These are phyloP conservation scores for Andrena camellia DNA, from an alignment of 2,888 invertebrate species.

Conservation along the genomic window DNA sequence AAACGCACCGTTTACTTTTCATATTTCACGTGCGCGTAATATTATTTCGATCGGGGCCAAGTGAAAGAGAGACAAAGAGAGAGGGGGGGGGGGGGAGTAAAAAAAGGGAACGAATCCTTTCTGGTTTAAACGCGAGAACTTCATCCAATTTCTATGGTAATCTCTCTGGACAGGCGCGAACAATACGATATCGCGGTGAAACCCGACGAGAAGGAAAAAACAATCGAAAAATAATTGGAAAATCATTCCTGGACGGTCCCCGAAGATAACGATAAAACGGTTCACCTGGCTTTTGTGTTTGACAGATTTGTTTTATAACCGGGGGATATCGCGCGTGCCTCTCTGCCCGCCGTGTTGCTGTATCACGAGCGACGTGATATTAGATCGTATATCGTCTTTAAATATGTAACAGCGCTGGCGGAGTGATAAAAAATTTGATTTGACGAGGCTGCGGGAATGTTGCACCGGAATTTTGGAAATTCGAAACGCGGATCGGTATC, in stretches of 20 bases:
- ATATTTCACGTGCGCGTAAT: constrained; percentile 22
- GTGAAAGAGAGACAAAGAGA: neutral
- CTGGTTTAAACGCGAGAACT: constrained; percentile 43
- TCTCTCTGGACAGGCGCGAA: constrained; percentile 32
- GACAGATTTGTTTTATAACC: constrained; percentile 61
- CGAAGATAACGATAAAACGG: constrained; percentile 47
- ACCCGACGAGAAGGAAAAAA: constrained; percentile 28
- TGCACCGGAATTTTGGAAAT: too few relatives aligned
- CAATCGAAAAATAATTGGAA: constrained; percentile 49
- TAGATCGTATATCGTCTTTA: constrained; percentile 79
- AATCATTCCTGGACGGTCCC: constrained; percentile 14
- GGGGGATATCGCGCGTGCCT: constrained; percentile 39
- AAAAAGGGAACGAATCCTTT: neutral
- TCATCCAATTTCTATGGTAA: constrained; percentile 59
- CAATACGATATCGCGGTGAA: constrained; percentile 30
- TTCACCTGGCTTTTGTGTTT: constrained; percentile 29
- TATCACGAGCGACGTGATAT: constrained; percentile 78
- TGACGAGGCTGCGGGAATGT: too few relatives aligned
- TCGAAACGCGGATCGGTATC: too few relatives aligned
- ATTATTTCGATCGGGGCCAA: constrained; percentile 9
- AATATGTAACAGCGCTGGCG: constrained; percentile 62
- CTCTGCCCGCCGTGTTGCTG: constrained; percentile 27
- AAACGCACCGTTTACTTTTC: constrained; percentile 53
- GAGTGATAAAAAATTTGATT: constrained; percentile 33
- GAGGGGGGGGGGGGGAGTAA: neutral